Percentiles rank a stretch among this genome's conserved stretches.
Evolutionary conservation across 2,888 invertebrate genomes (phyloP).

Genomic region (Chrysodeixis includens): DNA sequence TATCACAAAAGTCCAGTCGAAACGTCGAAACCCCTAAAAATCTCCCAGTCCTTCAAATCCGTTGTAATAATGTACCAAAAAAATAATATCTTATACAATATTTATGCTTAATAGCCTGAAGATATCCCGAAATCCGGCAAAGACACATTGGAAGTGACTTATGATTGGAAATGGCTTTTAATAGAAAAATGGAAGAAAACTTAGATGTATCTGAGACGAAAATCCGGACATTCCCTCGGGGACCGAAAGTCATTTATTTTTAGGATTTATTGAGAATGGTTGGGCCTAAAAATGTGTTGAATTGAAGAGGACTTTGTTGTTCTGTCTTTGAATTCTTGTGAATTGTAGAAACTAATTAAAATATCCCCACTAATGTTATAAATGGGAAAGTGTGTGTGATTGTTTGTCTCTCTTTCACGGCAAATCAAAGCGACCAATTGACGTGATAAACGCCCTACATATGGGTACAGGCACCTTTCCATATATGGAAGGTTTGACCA

Average conservation of each 20-base stretch:
- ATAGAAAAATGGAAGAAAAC: constrained; percentile 48
- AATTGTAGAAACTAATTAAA: no score
- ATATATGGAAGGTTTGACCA: no score
- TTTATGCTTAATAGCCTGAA: constrained; percentile 17
- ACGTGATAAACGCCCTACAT: no score
- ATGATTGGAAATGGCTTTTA: constrained; percentile 48
- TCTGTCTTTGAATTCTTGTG: not conserved
- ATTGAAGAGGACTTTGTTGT: constrained; percentile 14
- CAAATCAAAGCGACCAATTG: no score
- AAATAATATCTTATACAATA: constrained; percentile 6
- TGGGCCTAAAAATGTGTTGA: constrained; percentile 17
- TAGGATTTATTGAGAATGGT: constrained; percentile 25
- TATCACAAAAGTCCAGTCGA: no score
- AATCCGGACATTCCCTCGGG: constrained; percentile 31
- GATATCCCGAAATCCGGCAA: constrained; percentile 32
- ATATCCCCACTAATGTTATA: no score
- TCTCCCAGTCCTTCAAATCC: not conserved
- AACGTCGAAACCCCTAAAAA: not conserved
- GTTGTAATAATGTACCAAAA: not conserved
- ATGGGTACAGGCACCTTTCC: no score
- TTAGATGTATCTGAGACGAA: constrained; percentile 19
- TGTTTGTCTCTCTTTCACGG: no score
- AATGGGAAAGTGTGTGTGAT: no score
- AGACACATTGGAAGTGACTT: constrained; percentile 31
- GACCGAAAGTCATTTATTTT: constrained; percentile 51